Conservation (phyloP, 2,888 invertebrate genomes). For the Acrobasis repandana region DNA sequence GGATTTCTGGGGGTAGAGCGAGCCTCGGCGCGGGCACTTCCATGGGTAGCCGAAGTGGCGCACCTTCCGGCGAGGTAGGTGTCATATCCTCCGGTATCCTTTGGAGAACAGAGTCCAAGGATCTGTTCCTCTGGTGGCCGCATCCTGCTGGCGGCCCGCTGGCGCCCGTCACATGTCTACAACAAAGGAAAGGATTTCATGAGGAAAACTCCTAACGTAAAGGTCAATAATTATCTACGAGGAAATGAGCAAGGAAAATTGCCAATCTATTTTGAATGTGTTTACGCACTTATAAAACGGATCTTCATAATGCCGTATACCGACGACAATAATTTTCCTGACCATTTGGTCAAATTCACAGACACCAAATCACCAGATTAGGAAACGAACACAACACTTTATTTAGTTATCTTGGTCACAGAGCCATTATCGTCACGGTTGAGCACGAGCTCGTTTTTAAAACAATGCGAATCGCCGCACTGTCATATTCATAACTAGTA, state of each 20-base stretch:
- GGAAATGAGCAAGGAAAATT: constrained; percentile 31
- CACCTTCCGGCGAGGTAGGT: constrained; percentile 76
- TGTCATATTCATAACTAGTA: constrained; percentile 60
- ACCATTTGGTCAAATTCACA: constrained; percentile 63
- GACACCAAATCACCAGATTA: constrained; percentile 52
- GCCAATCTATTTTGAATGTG: constrained; percentile 27
- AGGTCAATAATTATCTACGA: constrained; percentile 29
- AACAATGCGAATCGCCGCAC: constrained; percentile 59
- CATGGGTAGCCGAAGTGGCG: constrained; percentile 64
- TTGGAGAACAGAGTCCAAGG: constrained; percentile 94
- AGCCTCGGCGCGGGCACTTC: constrained; percentile 83
- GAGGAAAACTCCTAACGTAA: constrained; percentile 30
- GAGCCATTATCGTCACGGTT: constrained; percentile 54
- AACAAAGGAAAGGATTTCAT: constrained; percentile 53
- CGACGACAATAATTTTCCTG: constrained; percentile 75
- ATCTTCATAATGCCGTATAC: constrained; percentile 75
- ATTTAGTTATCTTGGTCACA: constrained; percentile 55
- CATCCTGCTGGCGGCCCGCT: constrained; percentile 79
- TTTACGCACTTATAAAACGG: constrained; percentile 73
- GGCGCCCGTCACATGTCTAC: constrained; percentile 75
- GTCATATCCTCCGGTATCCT: constrained; percentile 93
- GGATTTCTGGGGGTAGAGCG: constrained; percentile 73
- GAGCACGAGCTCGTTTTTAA: constrained; percentile 50
- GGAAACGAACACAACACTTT: constrained; percentile 28
- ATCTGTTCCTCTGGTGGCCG: constrained; percentile 93